phyloP scores from a whole-genome alignment of 1,140 invertebrate genomes.

The Brachionus rubens region DNA sequence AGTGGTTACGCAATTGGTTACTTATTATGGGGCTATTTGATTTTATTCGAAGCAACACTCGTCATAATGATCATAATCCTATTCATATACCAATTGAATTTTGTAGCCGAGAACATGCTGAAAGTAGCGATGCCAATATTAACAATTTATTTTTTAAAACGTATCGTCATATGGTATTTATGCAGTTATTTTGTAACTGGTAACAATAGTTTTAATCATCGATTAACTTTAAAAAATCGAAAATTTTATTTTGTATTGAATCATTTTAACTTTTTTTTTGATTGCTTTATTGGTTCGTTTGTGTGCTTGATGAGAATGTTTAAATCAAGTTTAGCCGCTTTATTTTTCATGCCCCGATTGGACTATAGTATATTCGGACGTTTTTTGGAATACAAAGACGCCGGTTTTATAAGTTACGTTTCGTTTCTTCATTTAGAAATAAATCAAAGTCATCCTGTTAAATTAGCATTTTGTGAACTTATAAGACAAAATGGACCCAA shows the following conservation, averaged over 20 bases:
- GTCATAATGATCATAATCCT: slow-evolving; percentile 6
- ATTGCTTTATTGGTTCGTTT: slow-evolving; percentile 45
- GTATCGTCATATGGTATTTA: slow-evolving; percentile 31
- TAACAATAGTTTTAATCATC: background rate
- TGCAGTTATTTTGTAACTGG: slow-evolving; percentile 1
- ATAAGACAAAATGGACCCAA: background rate
- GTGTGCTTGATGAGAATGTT: slow-evolving; percentile 22
- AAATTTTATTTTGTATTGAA: slow-evolving; percentile 31
- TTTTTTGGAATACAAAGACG: slow-evolving; percentile 30
- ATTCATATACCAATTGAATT: slow-evolving; percentile 5
- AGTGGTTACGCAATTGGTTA: slow-evolving; percentile 46
- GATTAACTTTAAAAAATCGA: slow-evolving; percentile 31
- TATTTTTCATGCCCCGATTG: slow-evolving; percentile 37
- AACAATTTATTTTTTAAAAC: slow-evolving; percentile 19
- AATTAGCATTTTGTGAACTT: slow-evolving; percentile 29
- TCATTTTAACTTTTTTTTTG: slow-evolving; percentile 47
- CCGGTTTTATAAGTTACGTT: slow-evolving; percentile 38
- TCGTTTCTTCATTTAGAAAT: slow-evolving; percentile 43
- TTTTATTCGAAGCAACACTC: slow-evolving; percentile 26
- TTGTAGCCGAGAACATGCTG: slow-evolving; percentile 26
- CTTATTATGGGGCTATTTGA: slow-evolving; percentile 41
- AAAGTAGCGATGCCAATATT: slow-evolving; percentile 44
- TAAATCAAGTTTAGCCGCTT: slow-evolving; percentile 31
- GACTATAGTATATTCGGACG: slow-evolving; percentile 46
- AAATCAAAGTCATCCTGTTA: slow-evolving; percentile 44